Conservation (phyloP, 1,140 invertebrate species). For the Steinernema khuongi region DNA sequence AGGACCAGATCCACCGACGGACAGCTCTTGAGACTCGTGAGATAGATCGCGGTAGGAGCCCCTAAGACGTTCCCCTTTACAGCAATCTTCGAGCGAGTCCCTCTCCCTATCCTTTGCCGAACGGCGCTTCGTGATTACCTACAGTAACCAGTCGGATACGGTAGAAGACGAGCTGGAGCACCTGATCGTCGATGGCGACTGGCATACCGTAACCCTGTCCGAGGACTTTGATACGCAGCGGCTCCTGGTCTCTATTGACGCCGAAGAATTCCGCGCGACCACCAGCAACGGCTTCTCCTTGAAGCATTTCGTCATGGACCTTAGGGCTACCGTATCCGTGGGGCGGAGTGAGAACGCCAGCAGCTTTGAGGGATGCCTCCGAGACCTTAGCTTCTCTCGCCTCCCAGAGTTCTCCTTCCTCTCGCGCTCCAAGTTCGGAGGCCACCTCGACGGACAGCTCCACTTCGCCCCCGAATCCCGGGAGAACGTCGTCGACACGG, state of each 20-base stretch:
- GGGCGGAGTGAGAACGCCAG: slow-evolving; percentile 15
- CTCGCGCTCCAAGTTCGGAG: slow-evolving; percentile 35
- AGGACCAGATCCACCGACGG: slow-evolving; percentile 47
- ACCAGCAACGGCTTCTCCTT: slow-evolving; percentile 33
- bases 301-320: slow-evolving; percentile 28
- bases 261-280: slow-evolving; percentile 12
- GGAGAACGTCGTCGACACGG: slow-evolving; percentile 36
- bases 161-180: slow-evolving; percentile 23
- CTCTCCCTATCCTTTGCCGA: slow-evolving; percentile 28
- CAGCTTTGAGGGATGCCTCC: slow-evolving; percentile 74
- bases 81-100: slow-evolving; percentile 31
- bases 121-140: slow-evolving; percentile 21
- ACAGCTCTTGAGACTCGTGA: slow-evolving; percentile 48
- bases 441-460: slow-evolving; percentile 15
- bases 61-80: not conserved
- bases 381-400: slow-evolving; percentile 77
- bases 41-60: slow-evolving; percentile 21
- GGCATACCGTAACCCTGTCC: slow-evolving; percentile 14
- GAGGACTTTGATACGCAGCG: not conserved
- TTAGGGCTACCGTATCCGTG: slow-evolving; percentile 16
- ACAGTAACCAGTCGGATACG: slow-evolving; percentile 33
- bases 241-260: not conserved
- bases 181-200: slow-evolving; percentile 18
- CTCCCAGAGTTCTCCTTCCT: slow-evolving; percentile 82
- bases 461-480: slow-evolving; percentile 25